Base-by-base conservation (phyloP, 2,113 vertebrate species). In the Gallinago media region DNA sequence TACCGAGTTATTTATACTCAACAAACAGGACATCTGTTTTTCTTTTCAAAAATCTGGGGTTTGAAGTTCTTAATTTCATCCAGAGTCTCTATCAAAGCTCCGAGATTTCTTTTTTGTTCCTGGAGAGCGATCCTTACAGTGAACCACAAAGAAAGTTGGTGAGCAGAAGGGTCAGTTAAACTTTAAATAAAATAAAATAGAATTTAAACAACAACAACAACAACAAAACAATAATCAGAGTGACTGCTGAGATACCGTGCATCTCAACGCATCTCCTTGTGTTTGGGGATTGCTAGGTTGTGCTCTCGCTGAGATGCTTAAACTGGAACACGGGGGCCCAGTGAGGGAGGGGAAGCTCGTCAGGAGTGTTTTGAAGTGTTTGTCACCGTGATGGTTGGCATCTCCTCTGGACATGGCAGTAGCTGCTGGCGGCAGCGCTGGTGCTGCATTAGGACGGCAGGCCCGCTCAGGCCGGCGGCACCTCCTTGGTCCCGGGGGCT, bases 11-110 rank as follows among this genome's bases (percentile, higher is more conserved):
- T 98, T 98, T 98, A 98, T 97, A 92, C 96, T 96, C 96, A 97
- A 97, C 96, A 97, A 97, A 97, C 97, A 96, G 97, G 98, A 98
- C 98, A 98, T 98, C 98, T 98, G 98, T 98, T 98, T 98, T 98
- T 97, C 98, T 98, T 98, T 98, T 98, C 96, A 93, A 88, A 97
- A 96, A 97, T 97, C 97, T 97, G 97, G 96, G 80, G 97, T 98
- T 98, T 98, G 98, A 98, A 98, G 98, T 98, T 97, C 98, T 98
- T 98, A 98, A 98, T 98, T 98, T 98, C 97, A 98, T 98, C 98
- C 98, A 98, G 98, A 98, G 97, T 98, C 96, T 94, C 96, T 98
- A 97, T 97, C 97, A 97, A 98, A 98, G 97, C 97, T 81, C 66
- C 12, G 85, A 96, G 97, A 97, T 96, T 96, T 95, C 97, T 95